Conservation (phyloP, 2,113 vertebrate genomes). For the Hymenochirus boettgeri region DNA sequence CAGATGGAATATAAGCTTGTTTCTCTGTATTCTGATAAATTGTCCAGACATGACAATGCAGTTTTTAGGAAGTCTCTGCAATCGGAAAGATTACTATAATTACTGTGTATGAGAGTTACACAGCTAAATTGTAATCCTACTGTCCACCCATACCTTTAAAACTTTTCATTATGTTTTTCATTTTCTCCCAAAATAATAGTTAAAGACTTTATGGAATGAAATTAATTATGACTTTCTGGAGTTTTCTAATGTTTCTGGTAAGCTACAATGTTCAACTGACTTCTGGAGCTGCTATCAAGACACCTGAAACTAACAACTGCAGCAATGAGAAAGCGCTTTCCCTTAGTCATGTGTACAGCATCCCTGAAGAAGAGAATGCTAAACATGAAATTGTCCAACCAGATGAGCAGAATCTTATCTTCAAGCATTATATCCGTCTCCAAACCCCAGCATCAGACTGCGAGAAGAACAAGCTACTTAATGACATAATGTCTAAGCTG, state of each 20-base stretch:
- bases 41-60: no score
- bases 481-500: constrained; percentile 69
- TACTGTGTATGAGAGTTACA: no score
- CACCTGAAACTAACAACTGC: constrained; percentile 41
- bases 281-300: constrained; percentile 45
- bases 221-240: constrained; percentile 46
- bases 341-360: constrained; percentile 81
- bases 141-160: no score
- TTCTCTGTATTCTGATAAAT: no score
- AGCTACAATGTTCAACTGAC: constrained; percentile 46
- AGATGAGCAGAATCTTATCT: constrained; percentile 74
- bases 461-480: constrained; percentile 61
- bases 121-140: no score
- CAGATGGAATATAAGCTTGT: no score
- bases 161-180: no score
- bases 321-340: constrained; percentile 64
- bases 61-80: no score
- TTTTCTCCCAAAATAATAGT: no score
- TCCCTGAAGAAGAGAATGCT: constrained; percentile 62
- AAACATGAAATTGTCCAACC: constrained; percentile 57
- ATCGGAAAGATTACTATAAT: no score
- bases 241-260: constrained; percentile 51
- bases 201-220: neutral
- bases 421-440: constrained; percentile 78
- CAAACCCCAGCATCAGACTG: constrained; percentile 67